Percentiles rank a stretch among this genome's conserved stretches.
Evolutionary conservation across 1,140 invertebrate genomes (phyloP).

Genomic region (Drosophila bifasciata): DNA sequence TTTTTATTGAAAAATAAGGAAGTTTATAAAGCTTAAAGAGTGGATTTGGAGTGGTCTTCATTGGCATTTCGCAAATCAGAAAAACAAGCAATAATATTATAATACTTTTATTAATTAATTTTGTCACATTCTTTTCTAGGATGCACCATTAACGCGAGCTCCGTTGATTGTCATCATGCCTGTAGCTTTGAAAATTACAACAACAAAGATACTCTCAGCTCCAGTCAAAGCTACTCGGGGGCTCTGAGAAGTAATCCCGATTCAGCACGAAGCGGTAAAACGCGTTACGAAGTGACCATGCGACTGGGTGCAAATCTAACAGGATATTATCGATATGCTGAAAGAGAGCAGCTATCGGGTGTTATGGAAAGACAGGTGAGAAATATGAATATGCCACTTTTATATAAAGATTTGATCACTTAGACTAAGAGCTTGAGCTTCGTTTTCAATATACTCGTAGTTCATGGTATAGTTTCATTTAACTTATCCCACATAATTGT

Average conservation of each 20-base stretch:
- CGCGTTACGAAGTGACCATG: slow-evolving; percentile 81
- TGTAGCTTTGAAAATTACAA: slow-evolving; percentile 57
- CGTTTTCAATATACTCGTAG: neutral
- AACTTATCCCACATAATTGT: slow-evolving; percentile 68
- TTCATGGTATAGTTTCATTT: neutral
- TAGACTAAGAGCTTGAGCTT: too few relatives aligned
- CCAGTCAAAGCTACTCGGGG: slow-evolving; percentile 38
- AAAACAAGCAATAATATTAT: too few relatives aligned
- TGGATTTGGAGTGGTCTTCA: neutral
- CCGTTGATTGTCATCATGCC: slow-evolving; percentile 62
- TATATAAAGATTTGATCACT: too few relatives aligned
- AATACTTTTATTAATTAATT: too few relatives aligned
- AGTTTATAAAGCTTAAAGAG: neutral
- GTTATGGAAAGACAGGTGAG: slow-evolving; percentile 81
- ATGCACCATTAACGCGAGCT: slow-evolving; percentile 67
- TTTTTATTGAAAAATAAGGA: slow-evolving; percentile 42
- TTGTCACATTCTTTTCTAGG: slow-evolving; percentile 43
- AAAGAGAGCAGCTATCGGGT: slow-evolving; percentile 71
- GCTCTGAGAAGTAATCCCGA: slow-evolving; percentile 48
- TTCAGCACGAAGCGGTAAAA: slow-evolving; percentile 74
- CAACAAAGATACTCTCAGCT: slow-evolving; percentile 7
- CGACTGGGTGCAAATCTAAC: slow-evolving; percentile 78
- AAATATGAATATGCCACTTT: too few relatives aligned
- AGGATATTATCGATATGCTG: slow-evolving; percentile 72
- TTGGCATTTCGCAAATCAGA: too few relatives aligned